A percentile compares a stretch with the other conserved stretches of the same genome.
Evolutionary conservation across 2,113 vertebrate genomes (phyloP).

Genomic region (Pongo pygmaeus): DNA sequence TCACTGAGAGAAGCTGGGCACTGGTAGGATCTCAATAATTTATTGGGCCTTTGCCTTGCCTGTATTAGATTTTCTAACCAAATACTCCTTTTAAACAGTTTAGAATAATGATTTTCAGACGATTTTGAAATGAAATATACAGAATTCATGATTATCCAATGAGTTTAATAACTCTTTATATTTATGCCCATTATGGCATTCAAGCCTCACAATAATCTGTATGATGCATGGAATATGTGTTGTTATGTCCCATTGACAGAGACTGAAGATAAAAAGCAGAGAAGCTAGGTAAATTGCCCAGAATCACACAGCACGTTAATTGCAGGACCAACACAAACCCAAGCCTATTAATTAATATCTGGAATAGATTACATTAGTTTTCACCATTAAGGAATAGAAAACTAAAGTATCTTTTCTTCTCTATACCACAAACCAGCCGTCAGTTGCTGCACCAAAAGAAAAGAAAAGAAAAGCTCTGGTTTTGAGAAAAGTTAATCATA

Average conservation of each 20-base stretch:
- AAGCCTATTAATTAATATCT: background rate
- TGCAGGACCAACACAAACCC: background rate
- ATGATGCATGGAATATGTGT: background rate
- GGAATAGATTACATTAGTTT: background rate
- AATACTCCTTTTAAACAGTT: background rate
- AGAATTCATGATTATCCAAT: background rate
- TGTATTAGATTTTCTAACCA: background rate
- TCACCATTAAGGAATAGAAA: background rate
- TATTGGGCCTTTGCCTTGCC: background rate
- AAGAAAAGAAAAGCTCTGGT: background rate
- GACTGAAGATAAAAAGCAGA: background rate
- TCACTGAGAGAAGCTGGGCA: background rate
- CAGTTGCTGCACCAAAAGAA: background rate
- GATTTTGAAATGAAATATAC: slow-evolving; percentile 30
- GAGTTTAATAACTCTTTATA: background rate
- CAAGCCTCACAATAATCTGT: background rate
- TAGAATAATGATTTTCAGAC: background rate
- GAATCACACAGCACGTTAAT: background rate
- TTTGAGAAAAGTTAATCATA: background rate
- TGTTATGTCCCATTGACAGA: background rate
- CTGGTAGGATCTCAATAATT: background rate
- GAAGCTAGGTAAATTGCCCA: background rate
- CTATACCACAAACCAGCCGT: background rate
- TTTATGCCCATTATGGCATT: background rate
- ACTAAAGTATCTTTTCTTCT: background rate